Evolutionary conservation across 2,888 invertebrate genomes (phyloP), one percentile per base, ranked within the genome.

Genomic region (Selenia dentaria): DNA sequence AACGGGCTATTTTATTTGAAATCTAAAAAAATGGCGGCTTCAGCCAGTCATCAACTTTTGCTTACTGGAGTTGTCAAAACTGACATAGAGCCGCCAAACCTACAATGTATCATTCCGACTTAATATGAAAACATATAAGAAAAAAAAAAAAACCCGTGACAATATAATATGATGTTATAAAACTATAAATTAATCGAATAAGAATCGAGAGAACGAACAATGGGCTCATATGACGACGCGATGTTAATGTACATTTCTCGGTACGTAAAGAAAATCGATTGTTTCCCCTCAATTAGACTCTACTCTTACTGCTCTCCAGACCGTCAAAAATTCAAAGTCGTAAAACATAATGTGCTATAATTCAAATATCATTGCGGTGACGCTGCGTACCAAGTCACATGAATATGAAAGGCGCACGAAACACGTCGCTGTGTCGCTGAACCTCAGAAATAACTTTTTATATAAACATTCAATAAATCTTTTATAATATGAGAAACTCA

Each of bases 221-320:
- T 58, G 37, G 41, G 36, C 48, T 47, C 40, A 57, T 60, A 54
- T 52, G 54, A 62, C 52, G 52, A 64, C 49, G 52, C n/a, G n/a
- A n/a, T n/a, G n/a, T n/a, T n/a, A n/a, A 53, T 10, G 43, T 36
- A 46, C 48, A 57, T 41, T 48, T 47, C 57, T 49, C 40, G 43
- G 39, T 42, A 44, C 32, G 62, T 61, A 62, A 58, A 64, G 49
- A 64, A 54, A 75, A 79, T 75, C 67, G 63, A 75, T 79, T 78
- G 62, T 69, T 64, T 63, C 57, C 53, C 42, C 60, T 59, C 67
- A 69, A 75, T 74, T 64, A 67, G 57, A 53, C 47, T 58, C 47
- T 46, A 59, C 35, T 56, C 49, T 64, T 62, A 64, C 63, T 62
- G 59, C 54, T 62, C 63, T 31, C 37, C 54, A 56, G 54, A 67